A percentile compares a stretch with the other conserved stretches of the same genome.
Conservation (phyloP, 2,888 invertebrate species). For the Argynnis bischoffii region DNA sequence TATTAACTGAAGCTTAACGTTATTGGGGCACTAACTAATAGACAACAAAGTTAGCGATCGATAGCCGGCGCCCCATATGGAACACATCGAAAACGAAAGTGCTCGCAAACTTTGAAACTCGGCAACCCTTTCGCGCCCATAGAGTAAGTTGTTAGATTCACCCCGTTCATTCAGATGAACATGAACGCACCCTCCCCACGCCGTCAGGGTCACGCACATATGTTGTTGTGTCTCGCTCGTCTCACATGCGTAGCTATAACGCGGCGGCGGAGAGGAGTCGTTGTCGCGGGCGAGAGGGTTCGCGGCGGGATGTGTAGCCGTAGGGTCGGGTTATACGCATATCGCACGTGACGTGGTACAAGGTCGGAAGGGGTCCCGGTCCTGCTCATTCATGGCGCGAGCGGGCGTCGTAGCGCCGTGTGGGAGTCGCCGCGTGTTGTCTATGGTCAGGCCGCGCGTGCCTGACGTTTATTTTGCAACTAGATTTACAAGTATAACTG, state of each 20-base stretch:
- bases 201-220: constrained; percentile 66
- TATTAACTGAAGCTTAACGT: constrained; percentile 46
- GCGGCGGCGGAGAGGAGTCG: constrained; percentile 48
- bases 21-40: constrained; percentile 54
- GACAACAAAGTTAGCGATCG: constrained; percentile 61
- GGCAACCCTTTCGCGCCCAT: constrained; percentile 70
- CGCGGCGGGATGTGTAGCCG: constrained; percentile 34
- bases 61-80: constrained; percentile 72
- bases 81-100: constrained; percentile 75
- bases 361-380: constrained; percentile 50
- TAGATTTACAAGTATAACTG: constrained; percentile 81
- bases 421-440: constrained; percentile 73
- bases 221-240: constrained; percentile 61
- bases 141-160: constrained; percentile 70
- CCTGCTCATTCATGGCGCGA: constrained; percentile 58
- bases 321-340: constrained; percentile 54
- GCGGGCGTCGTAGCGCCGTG: constrained; percentile 45
- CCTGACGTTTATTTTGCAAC: constrained; percentile 78
- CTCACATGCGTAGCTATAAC: constrained; percentile 63
- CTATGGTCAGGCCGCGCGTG: constrained; percentile 74
- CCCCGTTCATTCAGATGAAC: constrained; percentile 74
- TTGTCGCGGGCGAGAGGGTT: constrained; percentile 41
- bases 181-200: constrained; percentile 61
- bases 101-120: constrained; percentile 63
- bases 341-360: constrained; percentile 59